Percentiles rank a stretch among this genome's conserved stretches.
phyloP scores from a whole-genome alignment of 2,888 invertebrate genomes.

The Rhingia campestris region DNA sequence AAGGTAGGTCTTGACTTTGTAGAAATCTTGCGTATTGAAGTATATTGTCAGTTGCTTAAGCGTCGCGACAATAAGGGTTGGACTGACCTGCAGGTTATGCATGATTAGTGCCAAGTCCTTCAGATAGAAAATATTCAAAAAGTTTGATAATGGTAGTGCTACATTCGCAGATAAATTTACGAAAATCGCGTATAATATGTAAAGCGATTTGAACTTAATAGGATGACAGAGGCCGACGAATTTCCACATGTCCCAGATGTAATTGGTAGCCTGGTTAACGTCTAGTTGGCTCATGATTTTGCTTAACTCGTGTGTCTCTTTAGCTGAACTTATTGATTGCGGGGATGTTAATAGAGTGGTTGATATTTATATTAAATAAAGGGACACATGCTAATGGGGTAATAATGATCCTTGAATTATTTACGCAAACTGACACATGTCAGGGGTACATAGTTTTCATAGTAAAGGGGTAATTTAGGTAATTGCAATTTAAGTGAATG shows the following conservation, averaged over 20 bases:
- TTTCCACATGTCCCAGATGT: conserved; percentile 42
- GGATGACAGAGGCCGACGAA: conserved; percentile 30
- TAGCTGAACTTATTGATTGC: no score
- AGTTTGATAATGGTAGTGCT: background rate
- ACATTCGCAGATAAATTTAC: conserved; percentile 7
- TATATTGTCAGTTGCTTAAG: conserved; percentile 17
- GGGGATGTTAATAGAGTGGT: no score
- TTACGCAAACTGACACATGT: no score
- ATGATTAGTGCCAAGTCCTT: conserved; percentile 12
- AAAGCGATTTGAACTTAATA: conserved; percentile 22
- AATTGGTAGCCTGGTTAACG: no score
- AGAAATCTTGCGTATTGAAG: background rate
- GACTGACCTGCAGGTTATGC: conserved; percentile 23
- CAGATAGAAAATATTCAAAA: conserved; percentile 13
- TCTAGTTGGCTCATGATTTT: no score
- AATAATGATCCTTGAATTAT: no score
- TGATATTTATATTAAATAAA: no score
- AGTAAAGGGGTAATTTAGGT: no score
- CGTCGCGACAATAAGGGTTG: conserved; percentile 6
- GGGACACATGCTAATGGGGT: no score
- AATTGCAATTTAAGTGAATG: no score
- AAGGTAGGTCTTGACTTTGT: background rate
- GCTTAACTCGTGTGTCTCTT: no score
- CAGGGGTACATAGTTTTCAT: no score
- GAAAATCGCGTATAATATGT: conserved; percentile 31